Conservation (phyloP, 2,888 invertebrate genomes). For the Volucella bombylans region DNA sequence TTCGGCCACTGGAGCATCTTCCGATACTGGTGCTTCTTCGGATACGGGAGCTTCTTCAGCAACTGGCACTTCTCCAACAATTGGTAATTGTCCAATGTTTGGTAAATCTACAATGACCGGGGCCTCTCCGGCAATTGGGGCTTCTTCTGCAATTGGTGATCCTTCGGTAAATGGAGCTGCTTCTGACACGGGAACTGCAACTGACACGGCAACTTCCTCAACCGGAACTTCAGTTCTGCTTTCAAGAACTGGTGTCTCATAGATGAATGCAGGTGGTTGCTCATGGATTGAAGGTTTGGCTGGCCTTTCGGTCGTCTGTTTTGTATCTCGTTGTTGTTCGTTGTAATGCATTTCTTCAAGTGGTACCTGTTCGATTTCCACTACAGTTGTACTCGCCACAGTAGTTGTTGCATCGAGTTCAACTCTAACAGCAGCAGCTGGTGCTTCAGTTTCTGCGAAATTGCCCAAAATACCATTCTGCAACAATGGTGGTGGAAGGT, state of each 20-base stretch:
- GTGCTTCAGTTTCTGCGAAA: conserved; percentile 15
- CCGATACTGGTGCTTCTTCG: background rate
- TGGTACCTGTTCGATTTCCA: conserved; percentile 44
- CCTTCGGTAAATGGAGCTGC: background rate
- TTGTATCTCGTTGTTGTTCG: conserved; percentile 6
- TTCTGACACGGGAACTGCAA: background rate
- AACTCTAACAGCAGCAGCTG: background rate
- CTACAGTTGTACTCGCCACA: conserved; percentile 16
- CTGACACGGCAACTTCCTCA: conserved; percentile 3
- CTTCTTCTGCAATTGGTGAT: background rate
- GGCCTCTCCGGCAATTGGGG: background rate
- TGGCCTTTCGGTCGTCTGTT: conserved; percentile 19
- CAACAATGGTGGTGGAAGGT: conserved; percentile 34
- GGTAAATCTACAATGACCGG: conserved; percentile 5
- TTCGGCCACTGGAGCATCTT: conserved; percentile 1
- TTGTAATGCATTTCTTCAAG: conserved; percentile 43
- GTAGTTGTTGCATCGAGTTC: conserved; percentile 13
- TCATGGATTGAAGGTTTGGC: conserved; percentile 8
- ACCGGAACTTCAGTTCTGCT: conserved; percentile 21
- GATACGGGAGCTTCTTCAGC: background rate
- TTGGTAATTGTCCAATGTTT: background rate
- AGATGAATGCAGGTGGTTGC: conserved; percentile 32
- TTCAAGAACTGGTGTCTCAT: conserved; percentile 28
- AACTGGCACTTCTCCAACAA: background rate
- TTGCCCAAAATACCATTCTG: conserved; percentile 4